Conservation (phyloP, 1,140 invertebrate genomes). For the Anoplolepis gracilipes region DNA sequence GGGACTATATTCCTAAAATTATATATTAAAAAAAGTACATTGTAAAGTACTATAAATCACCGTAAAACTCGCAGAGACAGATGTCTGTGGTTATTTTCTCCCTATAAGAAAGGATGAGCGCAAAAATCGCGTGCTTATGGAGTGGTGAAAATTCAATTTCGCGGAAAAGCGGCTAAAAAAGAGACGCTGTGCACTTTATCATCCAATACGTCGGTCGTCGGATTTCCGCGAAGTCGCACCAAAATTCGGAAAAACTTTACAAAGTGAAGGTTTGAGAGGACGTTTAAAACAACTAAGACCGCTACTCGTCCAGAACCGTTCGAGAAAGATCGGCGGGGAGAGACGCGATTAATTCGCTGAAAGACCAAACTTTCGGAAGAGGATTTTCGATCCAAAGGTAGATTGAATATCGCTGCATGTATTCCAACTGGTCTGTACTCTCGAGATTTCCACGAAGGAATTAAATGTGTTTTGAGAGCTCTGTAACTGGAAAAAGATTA, state of each 20-base stretch:
- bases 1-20: slow-evolving; percentile 9
- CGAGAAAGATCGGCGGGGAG: neutral
- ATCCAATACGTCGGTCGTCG: neutral
- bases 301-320: slow-evolving; percentile 9
- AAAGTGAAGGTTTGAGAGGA: slow-evolving; percentile 3
- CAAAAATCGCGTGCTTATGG: slow-evolving; percentile 11
- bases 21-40: no score
- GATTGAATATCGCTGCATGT: slow-evolving; percentile 7
- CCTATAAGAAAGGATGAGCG: no score
- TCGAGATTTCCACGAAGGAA: neutral
- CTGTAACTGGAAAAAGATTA: neutral
- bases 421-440: neutral
- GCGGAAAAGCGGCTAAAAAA: slow-evolving; percentile 13
- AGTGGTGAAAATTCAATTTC: slow-evolving; percentile 45
- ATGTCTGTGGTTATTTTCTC: neutral
- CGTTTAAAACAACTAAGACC: slow-evolving; percentile 9
- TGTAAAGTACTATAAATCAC: neutral
- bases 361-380: slow-evolving; percentile 43
- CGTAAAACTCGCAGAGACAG: neutral
- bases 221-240: neutral
- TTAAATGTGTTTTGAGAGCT: slow-evolving; percentile 31
- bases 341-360: slow-evolving; percentile 43
- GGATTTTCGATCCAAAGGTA: neutral
- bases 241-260: slow-evolving; percentile 17
- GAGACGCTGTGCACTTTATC: neutral